Conservation (phyloP, 2,797 vertebrate genomes). For the Sebastes flavidus region DNA sequence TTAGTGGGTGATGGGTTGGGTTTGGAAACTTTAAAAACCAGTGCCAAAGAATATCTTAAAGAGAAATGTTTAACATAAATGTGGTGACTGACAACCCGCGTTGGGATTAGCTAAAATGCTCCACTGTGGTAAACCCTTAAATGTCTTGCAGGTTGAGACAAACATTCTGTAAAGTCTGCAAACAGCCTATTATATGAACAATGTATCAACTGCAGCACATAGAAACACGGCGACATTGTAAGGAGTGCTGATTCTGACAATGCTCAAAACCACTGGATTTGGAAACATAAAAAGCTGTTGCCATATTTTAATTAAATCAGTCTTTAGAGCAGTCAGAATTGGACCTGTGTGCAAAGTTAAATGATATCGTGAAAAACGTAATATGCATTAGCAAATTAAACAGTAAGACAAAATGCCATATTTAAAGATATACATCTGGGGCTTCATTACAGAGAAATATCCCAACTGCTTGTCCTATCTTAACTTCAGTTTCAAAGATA, state of each 20-base stretch:
- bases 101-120: neutral
- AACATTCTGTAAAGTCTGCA: neutral
- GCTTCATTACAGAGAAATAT: too few species aligned
- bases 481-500: too few species aligned
- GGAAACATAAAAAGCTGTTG: neutral
- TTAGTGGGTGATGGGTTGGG: neutral
- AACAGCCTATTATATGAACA: neutral
- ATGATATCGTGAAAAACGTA: neutral
- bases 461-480: too few species aligned
- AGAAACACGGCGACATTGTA: neutral
- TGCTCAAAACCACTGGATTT: neutral
- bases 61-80: neutral
- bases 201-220: neutral
- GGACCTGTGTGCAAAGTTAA: neutral
- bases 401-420: neutral
- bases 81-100: neutral
- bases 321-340: neutral
- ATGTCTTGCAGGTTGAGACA: neutral
- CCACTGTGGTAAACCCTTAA: neutral
- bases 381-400: neutral
- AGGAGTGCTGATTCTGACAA: neutral
- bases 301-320: neutral
- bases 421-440: neutral
- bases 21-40: neutral
- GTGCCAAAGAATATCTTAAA: neutral